phyloP scores from a whole-genome alignment of 2,797 vertebrate genomes.

The Sciurus carolinensis region DNA sequence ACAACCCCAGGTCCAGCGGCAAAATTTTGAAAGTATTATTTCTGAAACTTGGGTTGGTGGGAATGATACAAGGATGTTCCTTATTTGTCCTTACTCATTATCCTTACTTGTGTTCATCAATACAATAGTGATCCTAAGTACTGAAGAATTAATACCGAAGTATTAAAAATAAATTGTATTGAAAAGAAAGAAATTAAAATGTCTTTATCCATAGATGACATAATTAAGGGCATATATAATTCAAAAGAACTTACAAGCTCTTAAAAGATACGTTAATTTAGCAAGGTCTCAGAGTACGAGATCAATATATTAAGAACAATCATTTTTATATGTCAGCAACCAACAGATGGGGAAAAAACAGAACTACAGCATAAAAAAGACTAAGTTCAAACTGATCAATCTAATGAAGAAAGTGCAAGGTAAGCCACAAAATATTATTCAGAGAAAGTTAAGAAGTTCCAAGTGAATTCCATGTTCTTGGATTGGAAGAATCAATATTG shows the following conservation, averaged over 20 bases:
- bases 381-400: not conserved
- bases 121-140: not conserved
- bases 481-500: not conserved
- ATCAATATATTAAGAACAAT: too few species aligned
- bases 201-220: too few species aligned
- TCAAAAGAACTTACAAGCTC: not conserved
- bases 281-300: too few species aligned
- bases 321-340: not conserved
- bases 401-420: not conserved
- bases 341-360: not conserved
- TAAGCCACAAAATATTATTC: not conserved
- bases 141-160: not conserved
- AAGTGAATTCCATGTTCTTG: not conserved
- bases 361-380: not conserved
- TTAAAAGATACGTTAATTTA: not conserved
- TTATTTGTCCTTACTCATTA: not conserved
- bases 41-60: not conserved
- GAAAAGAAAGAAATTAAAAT: conserved; percentile 3
- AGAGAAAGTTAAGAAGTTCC: not conserved
- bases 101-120: not conserved
- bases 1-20: too few species aligned
- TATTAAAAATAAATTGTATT: not conserved
- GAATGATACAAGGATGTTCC: not conserved
- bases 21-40: not conserved
- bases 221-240: not conserved